phyloP scores from a whole-genome alignment of 2,888 invertebrate species.

The Epinotia brunnichana region DNA sequence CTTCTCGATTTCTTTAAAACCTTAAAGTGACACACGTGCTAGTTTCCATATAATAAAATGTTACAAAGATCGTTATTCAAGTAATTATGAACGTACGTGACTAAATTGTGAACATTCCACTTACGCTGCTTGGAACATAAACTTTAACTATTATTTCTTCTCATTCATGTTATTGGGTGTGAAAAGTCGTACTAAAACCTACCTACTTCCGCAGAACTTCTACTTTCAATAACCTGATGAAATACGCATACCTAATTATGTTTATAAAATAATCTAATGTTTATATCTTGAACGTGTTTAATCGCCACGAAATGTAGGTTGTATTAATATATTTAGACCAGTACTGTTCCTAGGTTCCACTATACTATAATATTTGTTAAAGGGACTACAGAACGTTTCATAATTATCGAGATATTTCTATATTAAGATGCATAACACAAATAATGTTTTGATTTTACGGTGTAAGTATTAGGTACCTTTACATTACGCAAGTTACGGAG shows the following conservation, averaged over 20 bases:
- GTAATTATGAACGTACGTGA: conserved; percentile 42
- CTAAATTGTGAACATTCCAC: conserved; percentile 39
- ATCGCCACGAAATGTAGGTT: conserved; percentile 4
- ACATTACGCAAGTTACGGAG: too few relatives aligned
- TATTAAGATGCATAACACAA: background rate
- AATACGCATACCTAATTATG: background rate
- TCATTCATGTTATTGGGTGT: conserved; percentile 22
- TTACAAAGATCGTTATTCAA: conserved; percentile 28
- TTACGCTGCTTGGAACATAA: conserved; percentile 16
- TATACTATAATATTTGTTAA: background rate
- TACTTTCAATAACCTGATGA: conserved; percentile 1
- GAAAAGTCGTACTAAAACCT: background rate
- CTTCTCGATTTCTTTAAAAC: conserved; percentile 19
- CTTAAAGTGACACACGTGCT: conserved; percentile 40
- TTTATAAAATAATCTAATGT: conserved; percentile 1
- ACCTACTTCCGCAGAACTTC: background rate
- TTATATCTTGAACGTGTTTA: conserved; percentile 4
- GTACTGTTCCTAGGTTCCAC: background rate
- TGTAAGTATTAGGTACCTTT: too few relatives aligned
- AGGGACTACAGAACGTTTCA: background rate
- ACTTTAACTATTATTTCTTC: conserved; percentile 37
- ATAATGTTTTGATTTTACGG: background rate
- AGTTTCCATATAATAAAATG: conserved; percentile 43
- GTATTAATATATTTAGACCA: background rate
- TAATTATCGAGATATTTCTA: background rate